Conservation (phyloP, 2,797 vertebrate genomes). For the Menidia menidia region DNA sequence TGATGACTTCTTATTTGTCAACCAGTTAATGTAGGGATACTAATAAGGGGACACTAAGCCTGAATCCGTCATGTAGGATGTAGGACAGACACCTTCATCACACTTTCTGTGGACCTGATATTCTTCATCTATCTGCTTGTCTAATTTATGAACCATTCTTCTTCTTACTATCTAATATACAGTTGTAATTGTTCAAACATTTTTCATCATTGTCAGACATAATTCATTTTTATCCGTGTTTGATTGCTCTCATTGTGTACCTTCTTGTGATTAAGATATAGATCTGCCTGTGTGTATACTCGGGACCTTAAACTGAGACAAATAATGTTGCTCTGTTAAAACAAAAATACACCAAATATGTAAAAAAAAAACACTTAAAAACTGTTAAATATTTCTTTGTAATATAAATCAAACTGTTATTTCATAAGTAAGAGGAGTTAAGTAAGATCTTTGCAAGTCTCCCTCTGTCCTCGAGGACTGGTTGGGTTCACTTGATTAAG, state of each 20-base stretch:
- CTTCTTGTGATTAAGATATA: background rate
- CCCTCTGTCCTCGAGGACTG: conserved; percentile 68
- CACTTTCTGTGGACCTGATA: background rate
- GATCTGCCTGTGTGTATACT: background rate
- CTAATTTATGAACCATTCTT: background rate
- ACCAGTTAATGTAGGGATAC: background rate
- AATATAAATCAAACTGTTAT: background rate
- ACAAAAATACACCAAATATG: background rate
- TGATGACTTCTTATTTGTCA: background rate
- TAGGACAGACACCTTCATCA: background rate
- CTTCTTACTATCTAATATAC: background rate
- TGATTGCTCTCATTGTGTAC: background rate
- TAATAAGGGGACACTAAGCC: background rate
- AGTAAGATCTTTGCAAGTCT: conserved; percentile 42
- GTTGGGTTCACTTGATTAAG: conserved; percentile 68
- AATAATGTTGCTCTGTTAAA: background rate
- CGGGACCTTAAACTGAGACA: background rate
- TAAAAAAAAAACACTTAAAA: background rate
- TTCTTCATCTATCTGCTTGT: background rate
- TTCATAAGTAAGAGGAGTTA: conserved; percentile 10
- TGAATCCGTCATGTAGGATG: background rate
- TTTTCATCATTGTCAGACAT: conserved; percentile 3
- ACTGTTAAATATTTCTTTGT: background rate
- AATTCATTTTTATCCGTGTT: background rate
- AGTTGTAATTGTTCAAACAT: background rate